These are phyloP conservation scores for Perizoma affinitatum DNA, from an alignment of 2,888 invertebrate genomes.

Conservation along the genomic window DNA sequence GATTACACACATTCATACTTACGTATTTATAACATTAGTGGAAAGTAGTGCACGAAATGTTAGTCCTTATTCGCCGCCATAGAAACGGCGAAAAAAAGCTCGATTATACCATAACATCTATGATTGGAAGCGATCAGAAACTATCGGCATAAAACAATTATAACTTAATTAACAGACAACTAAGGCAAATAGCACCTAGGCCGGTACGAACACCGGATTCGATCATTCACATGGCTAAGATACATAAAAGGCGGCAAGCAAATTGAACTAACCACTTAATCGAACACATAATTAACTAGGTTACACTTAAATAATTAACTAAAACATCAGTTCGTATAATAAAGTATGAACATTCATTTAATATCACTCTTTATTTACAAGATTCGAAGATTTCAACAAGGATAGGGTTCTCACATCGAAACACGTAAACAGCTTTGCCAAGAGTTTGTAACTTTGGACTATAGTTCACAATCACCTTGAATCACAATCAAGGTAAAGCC, in stretches of 20 bases:
- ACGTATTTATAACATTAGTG: not conserved
- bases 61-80: conserved; percentile 24
- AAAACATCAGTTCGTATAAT: conserved; percentile 51
- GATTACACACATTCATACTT: too few relatives aligned
- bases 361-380: conserved; percentile 74
- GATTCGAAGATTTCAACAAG: conserved; percentile 67
- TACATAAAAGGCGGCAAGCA: conserved; percentile 67
- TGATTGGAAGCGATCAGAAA: conserved; percentile 29
- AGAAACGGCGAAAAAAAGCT: conserved; percentile 28
- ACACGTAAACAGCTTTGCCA: conserved; percentile 42
- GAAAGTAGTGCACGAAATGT: conserved; percentile 26
- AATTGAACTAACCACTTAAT: conserved; percentile 53
- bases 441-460: conserved; percentile 53
- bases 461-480: conserved; percentile 23
- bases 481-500: conserved; percentile 49
- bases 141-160: conserved; percentile 31
- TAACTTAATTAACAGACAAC: conserved; percentile 40
- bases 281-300: conserved; percentile 49
- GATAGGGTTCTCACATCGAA: conserved; percentile 64
- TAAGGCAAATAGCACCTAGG: conserved; percentile 75
- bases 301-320: conserved; percentile 47
- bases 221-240: conserved; percentile 58
- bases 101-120: conserved; percentile 31
- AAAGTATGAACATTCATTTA: conserved; percentile 55
- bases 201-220: conserved; percentile 50